These are phyloP conservation scores for Sarcophaga caerulescens DNA, from an alignment of 2,888 invertebrate species.

Conservation along the genomic window DNA sequence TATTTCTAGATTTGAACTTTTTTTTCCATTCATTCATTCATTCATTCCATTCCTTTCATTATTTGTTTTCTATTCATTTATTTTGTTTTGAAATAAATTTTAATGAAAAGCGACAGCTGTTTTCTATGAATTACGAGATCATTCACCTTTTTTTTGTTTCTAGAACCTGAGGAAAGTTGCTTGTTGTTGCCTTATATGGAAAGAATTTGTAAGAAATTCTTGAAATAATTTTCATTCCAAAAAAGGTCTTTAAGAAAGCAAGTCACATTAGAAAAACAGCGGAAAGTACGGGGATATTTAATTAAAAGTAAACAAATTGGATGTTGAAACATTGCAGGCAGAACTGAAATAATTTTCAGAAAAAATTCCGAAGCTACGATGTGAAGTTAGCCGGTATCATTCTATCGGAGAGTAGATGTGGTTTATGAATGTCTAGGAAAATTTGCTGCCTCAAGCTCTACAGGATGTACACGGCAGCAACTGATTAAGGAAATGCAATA, in stretches of 20 bases:
- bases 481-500: no score
- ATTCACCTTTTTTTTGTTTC: slow-evolving; percentile 53
- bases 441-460: no score
- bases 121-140: slow-evolving; percentile 55
- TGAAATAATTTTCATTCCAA: not conserved
- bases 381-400: no score
- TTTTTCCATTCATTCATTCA: slow-evolving; percentile 13
- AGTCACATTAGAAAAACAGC: not conserved
- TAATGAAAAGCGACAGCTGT: slow-evolving; percentile 47
- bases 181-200: no score
- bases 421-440: no score
- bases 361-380: no score
- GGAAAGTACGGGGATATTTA: not conserved
- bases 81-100: not conserved
- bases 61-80: not conserved
- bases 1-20: slow-evolving; percentile 43
- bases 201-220: not conserved
- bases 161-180: no score
- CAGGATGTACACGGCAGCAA: no score
- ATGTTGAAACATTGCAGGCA: no score
- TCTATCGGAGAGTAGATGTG: no score
- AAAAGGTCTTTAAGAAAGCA: not conserved
- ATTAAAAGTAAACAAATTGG: no score
- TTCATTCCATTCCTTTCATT: not conserved
- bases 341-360: no score